These are phyloP conservation scores for Nipponacmea schrenckii DNA, from an alignment of 2,888 invertebrate species.

Conservation along the genomic window DNA sequence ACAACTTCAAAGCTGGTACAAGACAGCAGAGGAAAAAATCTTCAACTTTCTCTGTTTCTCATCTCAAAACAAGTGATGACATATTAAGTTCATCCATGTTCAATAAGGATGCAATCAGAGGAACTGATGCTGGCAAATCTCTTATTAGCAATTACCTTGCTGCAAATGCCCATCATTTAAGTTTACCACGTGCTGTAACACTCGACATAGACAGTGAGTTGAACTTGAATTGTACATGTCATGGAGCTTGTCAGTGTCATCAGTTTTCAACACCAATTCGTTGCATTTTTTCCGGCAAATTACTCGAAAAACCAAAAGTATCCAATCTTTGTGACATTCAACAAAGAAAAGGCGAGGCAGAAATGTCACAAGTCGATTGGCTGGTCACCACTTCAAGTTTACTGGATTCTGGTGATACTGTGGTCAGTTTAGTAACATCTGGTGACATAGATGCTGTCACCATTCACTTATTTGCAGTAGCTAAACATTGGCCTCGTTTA, in stretches of 20 bases:
- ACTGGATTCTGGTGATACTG: constrained; percentile 8
- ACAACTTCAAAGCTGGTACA: constrained; percentile 8
- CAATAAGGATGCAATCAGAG: background rate
- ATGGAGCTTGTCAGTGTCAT: background rate
- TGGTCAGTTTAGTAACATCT: constrained; percentile 7
- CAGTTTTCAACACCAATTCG: background rate
- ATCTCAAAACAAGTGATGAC: constrained; percentile 5
- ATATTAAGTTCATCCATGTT: background rate
- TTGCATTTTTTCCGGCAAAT: background rate
- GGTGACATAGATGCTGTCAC: constrained; percentile 13
- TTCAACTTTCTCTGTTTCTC: background rate
- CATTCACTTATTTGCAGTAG: constrained; percentile 11
- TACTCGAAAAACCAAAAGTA: background rate
- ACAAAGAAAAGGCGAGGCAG: constrained; percentile 15
- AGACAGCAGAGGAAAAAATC: background rate
- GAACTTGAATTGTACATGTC: background rate
- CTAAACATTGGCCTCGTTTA: background rate
- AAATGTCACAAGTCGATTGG: constrained; percentile 16
- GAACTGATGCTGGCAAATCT: background rate
- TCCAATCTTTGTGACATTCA: background rate
- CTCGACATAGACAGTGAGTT: constrained; percentile 3
- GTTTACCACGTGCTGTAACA: background rate
- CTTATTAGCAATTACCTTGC: constrained; percentile 4
- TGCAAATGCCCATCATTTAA: background rate
- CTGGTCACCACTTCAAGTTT: background rate